phyloP scores from a whole-genome alignment of 2,113 vertebrate genomes.

The Mirounga angustirostris region DNA sequence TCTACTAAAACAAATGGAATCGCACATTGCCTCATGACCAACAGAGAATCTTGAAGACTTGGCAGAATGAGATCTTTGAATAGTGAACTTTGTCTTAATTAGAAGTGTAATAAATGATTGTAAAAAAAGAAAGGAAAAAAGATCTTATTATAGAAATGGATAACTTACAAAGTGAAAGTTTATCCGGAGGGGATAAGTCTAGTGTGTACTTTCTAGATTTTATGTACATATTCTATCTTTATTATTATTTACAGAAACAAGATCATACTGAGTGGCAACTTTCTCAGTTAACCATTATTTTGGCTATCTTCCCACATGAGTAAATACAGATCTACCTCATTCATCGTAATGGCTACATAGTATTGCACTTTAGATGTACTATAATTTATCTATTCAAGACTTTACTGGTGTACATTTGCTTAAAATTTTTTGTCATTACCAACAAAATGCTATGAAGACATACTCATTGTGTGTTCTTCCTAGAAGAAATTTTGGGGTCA shows the following conservation, averaged over 20 bases:
- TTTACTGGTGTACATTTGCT: neutral
- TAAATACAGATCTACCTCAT: neutral
- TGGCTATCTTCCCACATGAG: neutral
- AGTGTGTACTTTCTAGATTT: constrained; percentile 9
- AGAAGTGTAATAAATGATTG: neutral
- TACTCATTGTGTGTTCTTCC: neutral
- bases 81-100: neutral
- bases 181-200: neutral
- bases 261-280: constrained; percentile 23
- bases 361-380: constrained; percentile 25
- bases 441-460: constrained; percentile 24
- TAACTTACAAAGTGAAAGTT: constrained; percentile 26
- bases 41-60: neutral
- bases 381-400: neutral
- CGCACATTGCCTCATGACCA: neutral
- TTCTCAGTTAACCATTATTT: constrained; percentile 31
- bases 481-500: constrained; percentile 44
- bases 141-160: neutral
- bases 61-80: constrained; percentile 41
- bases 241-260: neutral
- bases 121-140: neutral
- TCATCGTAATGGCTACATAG: neutral
- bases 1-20: neutral
- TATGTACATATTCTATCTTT: neutral
- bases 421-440: neutral